These are phyloP conservation scores for Drosophila bocki DNA, from an alignment of 1,140 invertebrate species.

Conservation along the genomic window DNA sequence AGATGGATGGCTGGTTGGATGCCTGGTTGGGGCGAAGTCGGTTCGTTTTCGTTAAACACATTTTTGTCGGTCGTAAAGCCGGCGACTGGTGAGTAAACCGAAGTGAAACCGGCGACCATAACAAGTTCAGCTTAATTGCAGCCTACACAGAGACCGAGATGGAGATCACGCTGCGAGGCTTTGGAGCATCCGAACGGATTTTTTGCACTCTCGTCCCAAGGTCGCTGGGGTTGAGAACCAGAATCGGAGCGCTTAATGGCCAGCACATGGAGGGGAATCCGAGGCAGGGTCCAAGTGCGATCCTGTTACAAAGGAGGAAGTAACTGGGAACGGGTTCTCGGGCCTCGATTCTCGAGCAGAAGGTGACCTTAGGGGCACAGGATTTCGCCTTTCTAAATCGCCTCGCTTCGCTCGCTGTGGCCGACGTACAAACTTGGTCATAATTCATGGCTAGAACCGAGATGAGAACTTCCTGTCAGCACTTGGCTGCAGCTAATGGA, in stretches of 20 bases:
- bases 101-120: conserved; percentile 69
- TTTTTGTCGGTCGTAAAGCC: conserved; percentile 63
- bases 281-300: conserved; percentile 19
- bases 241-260: conserved; percentile 54
- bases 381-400: conserved; percentile 73
- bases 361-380: conserved; percentile 60
- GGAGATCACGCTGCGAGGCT: conserved; percentile 8
- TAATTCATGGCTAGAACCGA: conserved; percentile 64
- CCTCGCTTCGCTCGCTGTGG: conserved; percentile 32
- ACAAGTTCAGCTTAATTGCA: conserved; percentile 80
- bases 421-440: conserved; percentile 41
- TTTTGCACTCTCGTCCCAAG: conserved; percentile 75
- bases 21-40: conserved; percentile 19
- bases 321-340: conserved; percentile 49
- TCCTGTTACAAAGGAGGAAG: conserved; percentile 75
- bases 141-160: conserved; percentile 60
- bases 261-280: conserved; percentile 40
- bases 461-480: conserved; percentile 71
- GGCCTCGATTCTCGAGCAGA: conserved; percentile 21
- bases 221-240: conserved; percentile 56
- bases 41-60: conserved; percentile 62
- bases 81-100: conserved; percentile 39
- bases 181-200: conserved; percentile 45
- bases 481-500: conserved; percentile 42
- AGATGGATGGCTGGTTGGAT: conserved; percentile 13